These are phyloP conservation scores for Bombus pascuorum DNA, from an alignment of 1,140 invertebrate species.

Conservation along the genomic window DNA sequence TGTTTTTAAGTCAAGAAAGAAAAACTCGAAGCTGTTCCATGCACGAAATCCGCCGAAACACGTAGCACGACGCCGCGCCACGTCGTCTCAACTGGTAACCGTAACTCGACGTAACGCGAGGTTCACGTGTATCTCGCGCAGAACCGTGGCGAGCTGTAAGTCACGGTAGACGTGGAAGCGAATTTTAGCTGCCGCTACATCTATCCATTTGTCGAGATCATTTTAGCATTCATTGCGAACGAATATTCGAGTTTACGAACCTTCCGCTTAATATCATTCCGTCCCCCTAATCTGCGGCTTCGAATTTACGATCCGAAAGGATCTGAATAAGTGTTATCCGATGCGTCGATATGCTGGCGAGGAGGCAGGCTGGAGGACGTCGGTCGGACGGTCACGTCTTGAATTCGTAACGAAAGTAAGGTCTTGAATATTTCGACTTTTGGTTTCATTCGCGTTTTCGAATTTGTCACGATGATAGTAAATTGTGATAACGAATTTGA, in stretches of 20 bases:
- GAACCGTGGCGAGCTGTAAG: slow-evolving; percentile 2
- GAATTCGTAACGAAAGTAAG: no score
- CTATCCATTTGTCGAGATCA: slow-evolving; percentile 38
- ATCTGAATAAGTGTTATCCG: background rate
- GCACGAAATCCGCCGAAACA: background rate
- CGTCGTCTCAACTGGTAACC: slow-evolving; percentile 45
- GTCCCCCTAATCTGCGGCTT: slow-evolving; percentile 32
- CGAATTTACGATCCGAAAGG: slow-evolving; percentile 21
- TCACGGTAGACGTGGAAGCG: slow-evolving; percentile 41
- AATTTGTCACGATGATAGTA: no score
- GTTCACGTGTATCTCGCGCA: slow-evolving; percentile 17
- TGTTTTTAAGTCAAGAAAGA: background rate
- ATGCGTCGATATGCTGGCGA: background rate
- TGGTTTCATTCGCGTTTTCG: no score
- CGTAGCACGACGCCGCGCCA: no score
- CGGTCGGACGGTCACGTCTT: no score
- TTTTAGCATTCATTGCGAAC: slow-evolving; percentile 45
- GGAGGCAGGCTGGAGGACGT: no score
- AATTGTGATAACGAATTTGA: no score
- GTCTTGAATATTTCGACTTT: no score
- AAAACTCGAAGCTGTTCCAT: background rate
- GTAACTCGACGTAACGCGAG: slow-evolving; percentile 49
- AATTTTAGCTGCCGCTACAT: slow-evolving; percentile 37
- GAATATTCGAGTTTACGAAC: slow-evolving; percentile 42
- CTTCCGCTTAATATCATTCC: slow-evolving; percentile 22